phyloP scores from a whole-genome alignment of 2,797 vertebrate species.

The Siniperca undulata region DNA sequence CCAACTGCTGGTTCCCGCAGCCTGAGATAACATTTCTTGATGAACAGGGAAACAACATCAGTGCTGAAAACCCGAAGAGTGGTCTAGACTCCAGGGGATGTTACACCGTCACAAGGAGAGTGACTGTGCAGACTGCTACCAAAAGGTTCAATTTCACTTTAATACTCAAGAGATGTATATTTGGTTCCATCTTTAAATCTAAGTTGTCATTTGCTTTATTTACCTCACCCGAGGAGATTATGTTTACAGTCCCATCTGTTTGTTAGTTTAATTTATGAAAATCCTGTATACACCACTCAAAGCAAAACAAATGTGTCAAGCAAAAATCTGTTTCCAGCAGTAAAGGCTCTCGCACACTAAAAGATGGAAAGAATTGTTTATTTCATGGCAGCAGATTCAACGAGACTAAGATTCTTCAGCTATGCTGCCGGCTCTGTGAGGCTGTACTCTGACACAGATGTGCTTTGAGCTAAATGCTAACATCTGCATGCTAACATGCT shows the following conservation, averaged over 20 bases:
- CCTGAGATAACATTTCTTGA: neutral
- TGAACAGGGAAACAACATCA: rapidly evolving
- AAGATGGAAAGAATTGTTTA: too few relatives aligned
- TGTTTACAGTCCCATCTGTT: neutral
- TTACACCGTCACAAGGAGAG: neutral
- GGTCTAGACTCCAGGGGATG: rapidly evolving
- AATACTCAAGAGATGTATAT: neutral
- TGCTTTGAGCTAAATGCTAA: too few relatives aligned
- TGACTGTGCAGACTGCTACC: neutral
- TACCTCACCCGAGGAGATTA: neutral
- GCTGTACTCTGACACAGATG: too few relatives aligned
- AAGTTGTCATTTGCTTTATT: neutral
- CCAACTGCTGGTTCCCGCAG: neutral
- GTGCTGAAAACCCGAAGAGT: rapidly evolving
- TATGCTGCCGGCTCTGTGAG: too few relatives aligned
- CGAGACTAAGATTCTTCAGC: too few relatives aligned
- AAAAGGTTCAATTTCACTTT: conserved; percentile 3
- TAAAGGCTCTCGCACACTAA: too few relatives aligned
- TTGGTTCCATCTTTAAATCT: neutral
- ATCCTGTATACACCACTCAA: too few relatives aligned
- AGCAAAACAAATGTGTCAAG: too few relatives aligned
- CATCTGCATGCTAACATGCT: too few relatives aligned
- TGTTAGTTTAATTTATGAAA: too few relatives aligned
- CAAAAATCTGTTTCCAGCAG: too few relatives aligned
- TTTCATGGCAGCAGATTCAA: too few relatives aligned